Base-by-base conservation (phyloP, 2,888 invertebrate species). In the Agapostemon virescens region DNA sequence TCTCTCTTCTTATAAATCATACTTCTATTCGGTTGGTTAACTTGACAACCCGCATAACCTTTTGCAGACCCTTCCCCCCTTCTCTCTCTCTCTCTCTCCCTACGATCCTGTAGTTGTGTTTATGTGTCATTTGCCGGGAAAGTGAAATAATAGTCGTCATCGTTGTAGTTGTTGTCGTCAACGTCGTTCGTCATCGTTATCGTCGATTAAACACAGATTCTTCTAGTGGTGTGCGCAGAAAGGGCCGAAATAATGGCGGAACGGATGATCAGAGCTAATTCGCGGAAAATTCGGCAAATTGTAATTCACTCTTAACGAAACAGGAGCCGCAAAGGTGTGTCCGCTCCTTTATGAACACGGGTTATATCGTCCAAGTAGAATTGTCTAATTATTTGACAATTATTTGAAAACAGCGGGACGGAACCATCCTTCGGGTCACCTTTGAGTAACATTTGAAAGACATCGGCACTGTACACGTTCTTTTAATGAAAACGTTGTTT, bases 11-110 rank as follows among this genome's bases (percentile, higher is more conserved):
- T 85, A 90, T 90, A 87, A 90, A 90, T 90, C 89, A 89, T 88
- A 88, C 84, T 89, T 86, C 85, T 85, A 74, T 84, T 80, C 87
- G 88, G 88, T 87, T 88, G 87, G 89, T 86, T 89, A 88, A 89
- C 85, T 82, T 30, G 79, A 70, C 74, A 71, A 72, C 82, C 81
- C 86, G 80, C 42, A 70, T 74, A 66, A 77, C 77, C 79, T 72
- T 74, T 20, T 61, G 77, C 78, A 84, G 74, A 66, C 72, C 64
- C 68, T n/a, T n/a, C n/a, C n/a, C n/a, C n/a, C n/a, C n/a, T n/a
- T n/a, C n/a, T n/a, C n/a, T n/a, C n/a, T n/a, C n/a, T n/a, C n/a
- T 63, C 64, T 26, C 70, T 72, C 67, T 30, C 69, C 52, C 69
- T 66, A 66, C 63, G 61, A 55, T 83, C 79, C 78, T 49, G 85